These are phyloP conservation scores for Tuberolachnus salignus DNA, from an alignment of 2,888 invertebrate genomes.

Conservation along the genomic window DNA sequence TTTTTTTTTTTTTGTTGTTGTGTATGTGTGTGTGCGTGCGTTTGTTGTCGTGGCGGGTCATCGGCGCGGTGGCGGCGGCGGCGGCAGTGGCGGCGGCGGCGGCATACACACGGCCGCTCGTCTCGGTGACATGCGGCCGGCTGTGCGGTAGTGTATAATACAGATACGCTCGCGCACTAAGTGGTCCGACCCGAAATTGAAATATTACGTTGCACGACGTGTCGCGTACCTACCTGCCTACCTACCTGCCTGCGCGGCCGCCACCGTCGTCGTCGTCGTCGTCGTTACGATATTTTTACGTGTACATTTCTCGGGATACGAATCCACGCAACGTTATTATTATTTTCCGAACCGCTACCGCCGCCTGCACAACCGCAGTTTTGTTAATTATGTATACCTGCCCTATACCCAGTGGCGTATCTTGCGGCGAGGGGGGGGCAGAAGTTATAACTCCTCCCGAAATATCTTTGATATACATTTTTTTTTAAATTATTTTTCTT, in stretches of 20 bases:
- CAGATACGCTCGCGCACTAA: neutral
- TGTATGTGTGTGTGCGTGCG: neutral
- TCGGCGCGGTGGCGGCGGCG: slow-evolving; percentile 5
- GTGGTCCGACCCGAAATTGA: slow-evolving; percentile 11
- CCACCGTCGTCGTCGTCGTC: neutral
- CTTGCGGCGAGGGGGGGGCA: too few species aligned
- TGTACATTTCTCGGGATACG: neutral
- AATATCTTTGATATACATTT: too few species aligned
- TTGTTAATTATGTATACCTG: too few species aligned
- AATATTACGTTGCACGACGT: neutral
- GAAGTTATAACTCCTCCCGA: too few species aligned
- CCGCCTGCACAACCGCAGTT: too few species aligned
- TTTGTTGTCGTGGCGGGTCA: slow-evolving; percentile 30
- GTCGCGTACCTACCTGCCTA: neutral
- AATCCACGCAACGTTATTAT: too few species aligned
- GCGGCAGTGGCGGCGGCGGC: neutral
- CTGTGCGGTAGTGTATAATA: neutral
- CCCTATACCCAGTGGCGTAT: too few species aligned
- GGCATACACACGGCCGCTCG: slow-evolving; percentile 1
- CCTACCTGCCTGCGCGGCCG: neutral
- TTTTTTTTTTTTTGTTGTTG: too few species aligned
- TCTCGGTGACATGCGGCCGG: slow-evolving; percentile 25
- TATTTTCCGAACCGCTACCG: too few species aligned
- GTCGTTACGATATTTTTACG: neutral
- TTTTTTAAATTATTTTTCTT: too few species aligned